Conservation (phyloP, 2,888 invertebrate species). For the Euzophera pinguis region DNA sequence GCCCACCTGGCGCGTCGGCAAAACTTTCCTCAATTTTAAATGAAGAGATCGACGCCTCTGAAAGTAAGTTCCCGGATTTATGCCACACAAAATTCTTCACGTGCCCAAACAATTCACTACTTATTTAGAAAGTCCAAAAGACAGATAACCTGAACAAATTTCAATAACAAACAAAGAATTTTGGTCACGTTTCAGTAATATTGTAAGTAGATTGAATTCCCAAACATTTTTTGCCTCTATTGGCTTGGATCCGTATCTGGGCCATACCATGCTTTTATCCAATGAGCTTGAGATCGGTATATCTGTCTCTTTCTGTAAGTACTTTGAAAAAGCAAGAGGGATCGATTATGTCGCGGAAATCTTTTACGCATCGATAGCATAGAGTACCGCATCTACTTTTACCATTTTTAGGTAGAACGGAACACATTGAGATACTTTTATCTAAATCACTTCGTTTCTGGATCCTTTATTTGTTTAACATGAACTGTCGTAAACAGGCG, state of each 20-base stretch:
- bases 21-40: slow-evolving; percentile 62
- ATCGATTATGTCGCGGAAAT: slow-evolving; percentile 22
- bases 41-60: slow-evolving; percentile 35
- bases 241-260: slow-evolving; percentile 49
- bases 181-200: slow-evolving; percentile 57
- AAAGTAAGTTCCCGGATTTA: slow-evolving; percentile 42
- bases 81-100: slow-evolving; percentile 24
- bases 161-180: slow-evolving; percentile 48
- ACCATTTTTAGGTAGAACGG: slow-evolving; percentile 39
- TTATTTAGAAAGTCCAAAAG: slow-evolving; percentile 35
- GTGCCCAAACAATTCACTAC: slow-evolving; percentile 31
- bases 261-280: slow-evolving; percentile 33
- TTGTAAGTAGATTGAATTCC: slow-evolving; percentile 62
- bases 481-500: slow-evolving; percentile 17
- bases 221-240: slow-evolving; percentile 53
- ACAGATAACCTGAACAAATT: slow-evolving; percentile 48
- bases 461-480: slow-evolving; percentile 23
- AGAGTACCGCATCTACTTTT: slow-evolving; percentile 28
- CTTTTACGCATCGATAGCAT: slow-evolving; percentile 26
- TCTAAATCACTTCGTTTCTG: slow-evolving; percentile 28
- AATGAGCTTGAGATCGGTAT: slow-evolving; percentile 29
- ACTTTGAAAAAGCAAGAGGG: slow-evolving; percentile 21
- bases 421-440: slow-evolving; percentile 31
- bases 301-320: slow-evolving; percentile 27
- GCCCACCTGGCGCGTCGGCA: slow-evolving; percentile 88